Evolutionary conservation across 2,888 invertebrate species (phyloP).

Genomic region (Tolmerus cingulatus): DNA sequence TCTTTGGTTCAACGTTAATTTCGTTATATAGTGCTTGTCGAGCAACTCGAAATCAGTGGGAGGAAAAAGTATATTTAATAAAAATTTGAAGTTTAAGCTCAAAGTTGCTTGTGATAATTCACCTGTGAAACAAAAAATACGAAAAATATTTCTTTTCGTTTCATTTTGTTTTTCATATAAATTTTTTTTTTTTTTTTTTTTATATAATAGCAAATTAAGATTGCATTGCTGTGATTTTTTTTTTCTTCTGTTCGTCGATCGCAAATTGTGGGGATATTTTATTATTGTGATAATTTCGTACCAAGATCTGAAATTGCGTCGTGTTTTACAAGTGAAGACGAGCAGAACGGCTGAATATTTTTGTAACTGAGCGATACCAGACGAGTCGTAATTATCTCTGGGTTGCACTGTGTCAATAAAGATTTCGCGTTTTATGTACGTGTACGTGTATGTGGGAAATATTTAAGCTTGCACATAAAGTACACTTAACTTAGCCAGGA

Average conservation of each 20-base stretch:
- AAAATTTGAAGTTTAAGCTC: not conserved
- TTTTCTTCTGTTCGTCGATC: not conserved
- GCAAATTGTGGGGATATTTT: not conserved
- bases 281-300: constrained; percentile 25
- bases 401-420: constrained; percentile 21
- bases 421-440: not conserved
- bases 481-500: not conserved
- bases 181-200: not conserved
- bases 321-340: constrained; percentile 10
- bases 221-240: constrained; percentile 8
- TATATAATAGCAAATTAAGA: constrained; percentile 15
- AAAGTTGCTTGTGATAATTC: not conserved
- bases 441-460: not conserved
- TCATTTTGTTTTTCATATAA: not conserved
- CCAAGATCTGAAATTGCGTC: constrained; percentile 16
- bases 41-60: not conserved
- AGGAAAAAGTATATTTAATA: not conserved
- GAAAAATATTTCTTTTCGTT: not conserved
- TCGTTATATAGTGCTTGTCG: constrained; percentile 3
- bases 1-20: constrained; percentile 45
- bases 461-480: not conserved
- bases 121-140: not conserved
- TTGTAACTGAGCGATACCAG: constrained; percentile 22
- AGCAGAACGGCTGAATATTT: constrained; percentile 18
- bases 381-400: constrained; percentile 12